A percentile compares a stretch with the other conserved stretches of the same genome.
Evolutionary conservation across 2,888 invertebrate genomes (phyloP).

Genomic region (Galerucella pusilla): DNA sequence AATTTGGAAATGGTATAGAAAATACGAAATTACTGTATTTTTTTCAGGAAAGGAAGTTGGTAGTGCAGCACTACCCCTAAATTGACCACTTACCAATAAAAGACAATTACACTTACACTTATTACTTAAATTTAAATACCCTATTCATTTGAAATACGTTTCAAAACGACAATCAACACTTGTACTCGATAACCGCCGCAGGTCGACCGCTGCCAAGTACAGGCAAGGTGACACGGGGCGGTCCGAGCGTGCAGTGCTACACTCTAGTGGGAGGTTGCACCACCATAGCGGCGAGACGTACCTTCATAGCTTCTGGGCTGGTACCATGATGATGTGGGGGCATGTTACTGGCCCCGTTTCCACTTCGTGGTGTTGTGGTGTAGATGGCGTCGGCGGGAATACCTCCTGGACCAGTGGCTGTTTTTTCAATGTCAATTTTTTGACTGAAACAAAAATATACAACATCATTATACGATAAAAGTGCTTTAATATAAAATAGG

Average conservation of each 20-base stretch:
- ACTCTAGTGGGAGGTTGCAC: slow-evolving; percentile 90
- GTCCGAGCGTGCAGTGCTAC: slow-evolving; percentile 67
- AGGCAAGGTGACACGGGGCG: slow-evolving; percentile 52
- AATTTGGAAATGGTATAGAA: neutral
- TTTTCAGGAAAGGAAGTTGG: neutral
- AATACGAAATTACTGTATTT: neutral
- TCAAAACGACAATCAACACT: slow-evolving; percentile 60
- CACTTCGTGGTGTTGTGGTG: slow-evolving; percentile 66
- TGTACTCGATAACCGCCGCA: slow-evolving; percentile 64
- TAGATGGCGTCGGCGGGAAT: slow-evolving; percentile 82
- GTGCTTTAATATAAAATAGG: no score
- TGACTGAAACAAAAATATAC: slow-evolving; percentile 53
- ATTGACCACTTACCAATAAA: neutral
- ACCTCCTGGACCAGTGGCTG: slow-evolving; percentile 67
- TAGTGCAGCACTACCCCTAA: neutral
- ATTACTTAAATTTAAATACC: neutral
- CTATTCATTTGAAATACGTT: slow-evolving; percentile 7
- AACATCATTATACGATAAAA: neutral
- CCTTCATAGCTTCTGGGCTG: slow-evolving; percentile 84
- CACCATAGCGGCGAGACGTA: slow-evolving; percentile 90
- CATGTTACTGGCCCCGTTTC: slow-evolving; percentile 33
- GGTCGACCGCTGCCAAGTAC: slow-evolving; percentile 56
- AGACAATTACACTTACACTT: neutral
- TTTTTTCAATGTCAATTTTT: slow-evolving; percentile 65
- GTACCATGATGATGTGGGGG: slow-evolving; percentile 48